Base-by-base conservation (phyloP, 2,113 vertebrate species). In the Muntiacus muntjak region DNA sequence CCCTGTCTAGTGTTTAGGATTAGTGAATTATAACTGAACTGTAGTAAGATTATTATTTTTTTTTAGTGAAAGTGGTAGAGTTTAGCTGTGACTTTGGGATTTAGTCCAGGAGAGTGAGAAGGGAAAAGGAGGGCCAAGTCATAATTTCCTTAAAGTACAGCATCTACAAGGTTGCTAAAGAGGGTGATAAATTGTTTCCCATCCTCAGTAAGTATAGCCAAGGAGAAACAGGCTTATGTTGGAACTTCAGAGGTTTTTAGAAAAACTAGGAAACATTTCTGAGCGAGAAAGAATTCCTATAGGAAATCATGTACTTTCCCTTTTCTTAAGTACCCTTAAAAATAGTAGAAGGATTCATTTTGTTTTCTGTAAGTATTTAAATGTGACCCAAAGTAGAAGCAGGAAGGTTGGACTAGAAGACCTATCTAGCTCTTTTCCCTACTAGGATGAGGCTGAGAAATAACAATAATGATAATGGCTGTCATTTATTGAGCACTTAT, bases 291-390 rank as follows among this genome's bases (percentile, higher is more conserved):
- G 74, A 93, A 43, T 91, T 95, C 26, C 3, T 81, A 9, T n/a
- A 90, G 57, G 36, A 90, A 85, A 64, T 45, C 19, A n/a, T 15
- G 6, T 84, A 23, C 47, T 94, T 67, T 79, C 3, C 7, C 96
- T 94, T 94, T 92, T 15, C 45, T 87, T 82, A 86, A 74, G n/a
- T 96, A 55, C 19, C 26, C 25, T 95, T 87, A 28, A 97, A 95
- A 95, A 83, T 36, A 92, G 71, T 17, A 93, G 54, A 76, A 40
- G 54, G 71, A 83, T 55, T 78, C 60, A 78, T 94, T 95, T 82
- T 82, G 33, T 95, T 92, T 93, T 95, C 79, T 93, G 1, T 43
- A 81, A 88, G 45, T 67, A 78, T 86, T 93, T 96, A 96, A 94
- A 54, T 93, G 25, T 93, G 78, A 96, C 43, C 40, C 25, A 55